Percentiles rank a stretch among this genome's conserved stretches.
phyloP scores from a whole-genome alignment of 2,888 invertebrate species.

The Brachylomia viminalis region DNA sequence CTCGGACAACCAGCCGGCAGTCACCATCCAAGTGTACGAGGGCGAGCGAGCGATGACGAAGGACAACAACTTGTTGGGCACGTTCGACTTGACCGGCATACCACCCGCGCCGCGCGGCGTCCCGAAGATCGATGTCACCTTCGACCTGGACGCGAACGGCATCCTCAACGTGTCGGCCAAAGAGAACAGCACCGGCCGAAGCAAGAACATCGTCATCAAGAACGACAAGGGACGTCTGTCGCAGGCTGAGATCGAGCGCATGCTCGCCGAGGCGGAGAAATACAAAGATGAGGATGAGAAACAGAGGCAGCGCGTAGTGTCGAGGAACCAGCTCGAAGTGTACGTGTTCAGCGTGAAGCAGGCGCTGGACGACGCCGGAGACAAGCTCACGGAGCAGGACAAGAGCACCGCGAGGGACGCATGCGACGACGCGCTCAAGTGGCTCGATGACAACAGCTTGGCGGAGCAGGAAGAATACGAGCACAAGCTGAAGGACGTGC shows the following conservation, averaged over 20 bases:
- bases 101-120: conserved; percentile 93
- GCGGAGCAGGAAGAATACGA: conserved; percentile 92
- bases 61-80: conserved; percentile 93
- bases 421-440: conserved; percentile 92
- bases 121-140: conserved; percentile 93
- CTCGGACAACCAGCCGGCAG: conserved; percentile 95
- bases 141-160: conserved; percentile 94
- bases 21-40: conserved; percentile 94
- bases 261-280: conserved; percentile 93
- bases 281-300: conserved; percentile 94
- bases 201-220: conserved; percentile 94
- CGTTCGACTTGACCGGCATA: conserved; percentile 92
- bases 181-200: conserved; percentile 92
- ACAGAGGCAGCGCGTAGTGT: conserved; percentile 92
- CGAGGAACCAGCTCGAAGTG: conserved; percentile 93
- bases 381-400: conserved; percentile 92
- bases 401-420: conserved; percentile 87
- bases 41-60: conserved; percentile 96
- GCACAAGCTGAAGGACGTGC: conserved; percentile 91
- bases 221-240: conserved; percentile 95
- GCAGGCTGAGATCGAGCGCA: conserved; percentile 95
- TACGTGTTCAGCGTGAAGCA: conserved; percentile 94
- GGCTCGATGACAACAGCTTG: conserved; percentile 93
- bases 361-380: conserved; percentile 91
- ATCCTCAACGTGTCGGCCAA: conserved; percentile 96